phyloP scores from a whole-genome alignment of 2,113 vertebrate species.

The Crocuta crocuta region DNA sequence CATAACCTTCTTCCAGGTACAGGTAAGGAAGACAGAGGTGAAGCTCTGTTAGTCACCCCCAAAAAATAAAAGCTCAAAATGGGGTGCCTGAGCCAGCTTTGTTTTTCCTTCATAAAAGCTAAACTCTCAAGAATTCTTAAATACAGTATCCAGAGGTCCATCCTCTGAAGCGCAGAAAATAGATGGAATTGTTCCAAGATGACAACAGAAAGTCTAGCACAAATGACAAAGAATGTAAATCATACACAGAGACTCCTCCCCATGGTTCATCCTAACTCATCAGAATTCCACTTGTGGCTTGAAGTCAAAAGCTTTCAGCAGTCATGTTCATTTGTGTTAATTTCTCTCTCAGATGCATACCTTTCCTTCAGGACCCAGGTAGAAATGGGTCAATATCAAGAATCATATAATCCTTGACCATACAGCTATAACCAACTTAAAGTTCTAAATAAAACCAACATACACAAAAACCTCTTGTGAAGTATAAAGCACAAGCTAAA shows the following conservation, averaged over 20 bases:
- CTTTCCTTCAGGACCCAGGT: not conserved
- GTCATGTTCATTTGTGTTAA: not conserved
- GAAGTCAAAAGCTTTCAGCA: slow-evolving; percentile 1
- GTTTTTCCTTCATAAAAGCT: not conserved
- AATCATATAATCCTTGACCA: not conserved
- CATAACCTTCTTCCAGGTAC: not conserved
- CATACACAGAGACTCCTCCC: not conserved
- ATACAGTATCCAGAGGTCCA: not conserved
- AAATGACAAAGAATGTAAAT: not conserved
- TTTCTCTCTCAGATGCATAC: not conserved
- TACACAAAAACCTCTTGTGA: not conserved
- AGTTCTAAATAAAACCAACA: slow-evolving; percentile 28
- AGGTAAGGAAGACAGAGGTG: not conserved
- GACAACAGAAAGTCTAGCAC: not conserved
- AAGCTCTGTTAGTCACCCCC: not conserved
- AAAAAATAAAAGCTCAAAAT: not conserved
- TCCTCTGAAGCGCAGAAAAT: not conserved
- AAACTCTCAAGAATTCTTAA: not conserved
- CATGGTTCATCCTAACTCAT: not conserved
- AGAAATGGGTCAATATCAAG: slow-evolving; percentile 1
- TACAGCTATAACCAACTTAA: not conserved
- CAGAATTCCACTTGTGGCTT: not conserved
- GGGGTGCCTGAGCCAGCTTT: not conserved
- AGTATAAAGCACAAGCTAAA: slow-evolving; percentile 1
- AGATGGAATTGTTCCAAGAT: not conserved